Evolutionary conservation across 2,113 vertebrate species (phyloP), one percentile per base, ranked within the genome.

Genomic region (Conger conger): DNA sequence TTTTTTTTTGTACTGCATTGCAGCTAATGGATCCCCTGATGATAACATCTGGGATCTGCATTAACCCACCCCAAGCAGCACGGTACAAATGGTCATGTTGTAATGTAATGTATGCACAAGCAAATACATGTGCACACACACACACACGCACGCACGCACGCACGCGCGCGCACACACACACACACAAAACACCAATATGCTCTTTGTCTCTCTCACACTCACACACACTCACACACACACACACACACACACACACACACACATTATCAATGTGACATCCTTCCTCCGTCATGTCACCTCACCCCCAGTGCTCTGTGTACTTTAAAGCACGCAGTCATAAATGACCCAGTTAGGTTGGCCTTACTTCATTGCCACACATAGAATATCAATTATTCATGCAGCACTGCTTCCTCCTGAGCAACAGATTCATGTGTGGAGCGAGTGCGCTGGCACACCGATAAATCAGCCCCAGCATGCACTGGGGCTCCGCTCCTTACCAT

Each of bases 11-110:
- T 76, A 37, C 84, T 86, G 84, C 76, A 85, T 84, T 88, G 83
- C 82, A 83, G 87, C 84, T 85, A 89, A 88, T 88, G 86, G 87
- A 88, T 85, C 87, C 79, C 84, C 88, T 88, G 80, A 86, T 88
- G 86, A 88, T 82, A 87, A 88, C 89, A 87, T 88, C 89, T 89
- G 84, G 86, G 85, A 85, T 77, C 82, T 63, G 77, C 87, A 86
- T 87, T 85, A 86, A 82, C 23, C 30, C 37, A 82, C 83, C 86
- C 85, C 79, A 85, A 45, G 57, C 53, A 79, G n/a, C n/a, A 45
- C 37, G 23, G 37, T 17, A 79, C 35, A 86, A 73, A 68, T 60
- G 68, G 53, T 30, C 6, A 36, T 53, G 35, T 42, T 17, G 38
- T 80, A 80, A n/a, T n/a, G n/a, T n/a, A 42, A 80, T 42, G 23